Base-by-base conservation (phyloP, 2,797 vertebrate genomes). In the Rhabdomys pumilio region DNA sequence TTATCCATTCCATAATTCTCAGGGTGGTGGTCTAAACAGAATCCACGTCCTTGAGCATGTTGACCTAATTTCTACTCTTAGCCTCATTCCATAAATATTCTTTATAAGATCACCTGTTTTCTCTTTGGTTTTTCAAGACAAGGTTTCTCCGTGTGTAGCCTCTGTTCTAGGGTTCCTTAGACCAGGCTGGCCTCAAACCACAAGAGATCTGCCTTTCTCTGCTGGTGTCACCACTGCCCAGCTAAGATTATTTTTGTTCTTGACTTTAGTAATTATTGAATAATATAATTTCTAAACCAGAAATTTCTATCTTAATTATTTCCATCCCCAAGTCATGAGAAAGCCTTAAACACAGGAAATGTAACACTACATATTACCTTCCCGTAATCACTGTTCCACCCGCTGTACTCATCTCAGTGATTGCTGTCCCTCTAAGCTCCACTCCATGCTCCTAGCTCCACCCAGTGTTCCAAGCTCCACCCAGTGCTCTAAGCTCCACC, bases 261-360 rank as follows among this genome's bases (percentile, higher is more conserved):
- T 92, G 50, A 73, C 73, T 94, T 93, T 73, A 77, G 47, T n/a
- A 77, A 65, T 77, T 34, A 73, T 63, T 73, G 77, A 92, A 80
- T 29, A 84, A 65, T 41, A 92, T 24, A 83, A 94, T 73, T 81
- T 1, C 13, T 81, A 90, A 81, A 77, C 26, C 7, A 67, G 55
- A 93, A 93, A 79, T 89, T 87, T 50, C 9, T 89, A 41, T 44
- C 6, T 29, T 15, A 79, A 65, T 29, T 92, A 15, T 87, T 89
- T 95, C 44, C n/a, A 59, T 20, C 3, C 73, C 76, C 1, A 76
- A 44, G 81, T 69, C 19, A 29, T 47, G 26, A 92, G 20, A 82
- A 83, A 93, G 72, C 15, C 24, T 94, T 81, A 85, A 55, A 59
- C 6, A 29, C 47, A 86, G 88, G 12, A 92, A 83, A 91, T 63